phyloP scores from a whole-genome alignment of 2,113 vertebrate genomes.

The Pelusios castaneus region DNA sequence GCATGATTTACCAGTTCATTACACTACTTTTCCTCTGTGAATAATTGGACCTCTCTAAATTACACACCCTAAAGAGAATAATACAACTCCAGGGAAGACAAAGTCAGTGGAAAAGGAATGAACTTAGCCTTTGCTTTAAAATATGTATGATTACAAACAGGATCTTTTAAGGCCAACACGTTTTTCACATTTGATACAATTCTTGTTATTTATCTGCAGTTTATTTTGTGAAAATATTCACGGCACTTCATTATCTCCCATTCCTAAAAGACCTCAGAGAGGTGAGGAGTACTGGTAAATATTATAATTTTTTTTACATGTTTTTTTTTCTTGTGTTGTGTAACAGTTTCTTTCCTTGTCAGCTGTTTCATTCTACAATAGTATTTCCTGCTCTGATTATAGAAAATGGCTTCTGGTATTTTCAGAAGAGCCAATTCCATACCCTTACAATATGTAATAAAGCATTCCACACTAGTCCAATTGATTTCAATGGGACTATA shows the following conservation, averaged over 20 bases:
- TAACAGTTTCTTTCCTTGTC: no score
- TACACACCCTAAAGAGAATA: not conserved
- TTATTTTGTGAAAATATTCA: not conserved
- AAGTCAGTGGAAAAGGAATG: not conserved
- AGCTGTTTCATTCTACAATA: not conserved
- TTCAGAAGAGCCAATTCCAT: not conserved
- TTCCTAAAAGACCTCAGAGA: not conserved
- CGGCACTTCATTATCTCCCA: not conserved
- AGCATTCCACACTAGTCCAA: not conserved
- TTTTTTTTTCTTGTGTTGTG: not conserved
- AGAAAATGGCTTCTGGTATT: not conserved
- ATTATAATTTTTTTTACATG: not conserved
- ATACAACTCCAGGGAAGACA: not conserved
- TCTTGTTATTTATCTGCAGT: not conserved
- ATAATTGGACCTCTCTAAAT: not conserved
- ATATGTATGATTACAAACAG: not conserved
- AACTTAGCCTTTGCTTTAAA: not conserved
- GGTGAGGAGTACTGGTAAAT: not conserved
- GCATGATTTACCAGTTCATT: constrained; percentile 20
- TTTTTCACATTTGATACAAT: not conserved
- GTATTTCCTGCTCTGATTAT: not conserved
- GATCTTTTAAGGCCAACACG: not conserved
- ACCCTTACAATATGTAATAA: not conserved
- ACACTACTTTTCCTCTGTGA: not conserved
- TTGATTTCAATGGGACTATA: not conserved